A percentile compares a stretch with the other conserved stretches of the same genome.
Conservation (phyloP, 2,113 vertebrate species). For the Paraplagusia blochii region DNA sequence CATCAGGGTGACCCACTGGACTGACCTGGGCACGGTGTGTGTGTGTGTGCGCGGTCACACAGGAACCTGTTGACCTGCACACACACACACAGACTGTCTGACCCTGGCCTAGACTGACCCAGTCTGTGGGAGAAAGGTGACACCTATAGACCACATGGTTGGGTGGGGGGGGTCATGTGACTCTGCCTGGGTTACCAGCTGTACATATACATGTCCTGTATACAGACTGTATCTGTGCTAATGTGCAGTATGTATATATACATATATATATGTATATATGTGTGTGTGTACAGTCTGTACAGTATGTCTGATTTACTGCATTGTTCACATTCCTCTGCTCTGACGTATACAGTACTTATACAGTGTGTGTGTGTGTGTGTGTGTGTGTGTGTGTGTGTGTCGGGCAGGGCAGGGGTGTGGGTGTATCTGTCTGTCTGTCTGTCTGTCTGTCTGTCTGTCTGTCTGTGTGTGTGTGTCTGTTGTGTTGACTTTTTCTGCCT, state of each 20-base stretch:
- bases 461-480: no score
- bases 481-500: no score
- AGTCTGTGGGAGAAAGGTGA: neutral
- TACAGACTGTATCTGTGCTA: slow-evolving; percentile 1
- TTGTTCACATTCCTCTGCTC: slow-evolving; percentile 30
- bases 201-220: no score
- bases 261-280: neutral
- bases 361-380: neutral
- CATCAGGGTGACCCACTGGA: no score
- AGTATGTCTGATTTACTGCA: slow-evolving; percentile 17
- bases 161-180: no score
- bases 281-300: no score
- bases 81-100: neutral
- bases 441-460: no score
- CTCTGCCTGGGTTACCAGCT: no score
- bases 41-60: neutral
- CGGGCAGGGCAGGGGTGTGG: neutral
- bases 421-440: no score
- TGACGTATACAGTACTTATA: slow-evolving; percentile 25
- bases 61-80: slow-evolving; percentile 12
- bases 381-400: slow-evolving; percentile 5
- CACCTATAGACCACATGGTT: neutral
- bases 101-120: neutral
- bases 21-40: no score
- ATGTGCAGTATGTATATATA: neutral